These are phyloP conservation scores for Thoracochromis brauschi DNA, from an alignment of 2,113 vertebrate species.

Conservation along the genomic window DNA sequence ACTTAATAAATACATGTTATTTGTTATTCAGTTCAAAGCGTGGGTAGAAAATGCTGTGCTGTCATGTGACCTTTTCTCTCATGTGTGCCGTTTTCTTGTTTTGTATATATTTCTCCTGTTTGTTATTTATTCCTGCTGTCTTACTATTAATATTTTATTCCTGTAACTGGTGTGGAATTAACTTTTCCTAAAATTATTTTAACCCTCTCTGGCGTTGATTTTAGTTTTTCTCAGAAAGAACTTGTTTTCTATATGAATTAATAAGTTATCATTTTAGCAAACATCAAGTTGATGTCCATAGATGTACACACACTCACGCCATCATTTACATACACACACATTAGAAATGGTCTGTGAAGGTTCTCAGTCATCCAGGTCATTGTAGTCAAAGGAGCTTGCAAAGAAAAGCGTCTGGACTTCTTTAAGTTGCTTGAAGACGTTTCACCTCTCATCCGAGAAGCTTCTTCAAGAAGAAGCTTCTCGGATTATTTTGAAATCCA, in stretches of 20 bases:
- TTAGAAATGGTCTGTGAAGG: not conserved
- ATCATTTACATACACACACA: not conserved
- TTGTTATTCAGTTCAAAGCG: too few relatives aligned
- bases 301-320: not conserved
- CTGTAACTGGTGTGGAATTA: not conserved
- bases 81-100: too few relatives aligned
- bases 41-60: too few relatives aligned
- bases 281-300: not conserved
- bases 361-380: too few relatives aligned
- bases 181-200: rapidly evolving
- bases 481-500: not conserved
- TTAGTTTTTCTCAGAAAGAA: not conserved
- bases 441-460: too few relatives aligned
- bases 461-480: too few relatives aligned
- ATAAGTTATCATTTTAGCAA: not conserved
- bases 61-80: too few relatives aligned
- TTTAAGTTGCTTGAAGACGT: too few relatives aligned
- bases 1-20: too few relatives aligned
- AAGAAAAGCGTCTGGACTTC: too few relatives aligned
- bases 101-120: not conserved
- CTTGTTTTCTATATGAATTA: not conserved
- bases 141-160: too few relatives aligned
- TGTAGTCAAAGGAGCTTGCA: too few relatives aligned
- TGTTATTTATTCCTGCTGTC: not conserved
- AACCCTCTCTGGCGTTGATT: not conserved